Percentiles rank a stretch among this genome's conserved stretches.
phyloP scores from a whole-genome alignment of 2,113 vertebrate species.

The Onychostoma macrolepis region DNA sequence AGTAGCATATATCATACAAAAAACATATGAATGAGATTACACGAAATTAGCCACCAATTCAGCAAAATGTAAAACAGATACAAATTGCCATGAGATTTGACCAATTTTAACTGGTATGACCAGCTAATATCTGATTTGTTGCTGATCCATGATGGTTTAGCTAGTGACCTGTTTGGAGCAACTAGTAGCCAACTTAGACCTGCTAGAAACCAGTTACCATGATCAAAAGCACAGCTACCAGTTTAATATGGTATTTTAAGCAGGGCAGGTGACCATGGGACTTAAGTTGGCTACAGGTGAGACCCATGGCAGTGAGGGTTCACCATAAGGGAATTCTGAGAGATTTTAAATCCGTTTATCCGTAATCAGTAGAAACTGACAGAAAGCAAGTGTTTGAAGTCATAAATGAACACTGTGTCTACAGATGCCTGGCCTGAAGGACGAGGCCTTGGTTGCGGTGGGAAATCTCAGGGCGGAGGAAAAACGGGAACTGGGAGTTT shows the following conservation, averaged over 20 bases:
- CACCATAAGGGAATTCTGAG: background rate
- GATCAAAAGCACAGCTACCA: background rate
- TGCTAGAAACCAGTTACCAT: background rate
- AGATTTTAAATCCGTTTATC: background rate
- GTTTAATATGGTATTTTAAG: background rate
- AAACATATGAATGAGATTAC: background rate
- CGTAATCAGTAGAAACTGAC: background rate
- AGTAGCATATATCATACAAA: background rate
- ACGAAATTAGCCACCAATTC: background rate
- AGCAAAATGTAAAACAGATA: background rate
- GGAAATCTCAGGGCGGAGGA: conserved; percentile 44
- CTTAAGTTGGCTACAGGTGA: conserved; percentile 18
- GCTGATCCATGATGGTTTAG: background rate
- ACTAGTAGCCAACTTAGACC: background rate
- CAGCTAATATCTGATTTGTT: background rate
- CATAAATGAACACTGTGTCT: background rate
- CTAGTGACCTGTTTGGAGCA: background rate
- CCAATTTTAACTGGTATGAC: background rate
- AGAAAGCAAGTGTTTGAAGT: background rate
- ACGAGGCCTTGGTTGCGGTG: conserved; percentile 52
- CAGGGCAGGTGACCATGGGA: background rate
- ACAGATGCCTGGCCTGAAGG: conserved; percentile 9
- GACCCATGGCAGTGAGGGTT: background rate
- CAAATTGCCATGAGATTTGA: background rate
- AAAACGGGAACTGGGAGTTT: conserved; percentile 25